phyloP scores from a whole-genome alignment of 2,888 invertebrate species.

The Parnassius apollo region DNA sequence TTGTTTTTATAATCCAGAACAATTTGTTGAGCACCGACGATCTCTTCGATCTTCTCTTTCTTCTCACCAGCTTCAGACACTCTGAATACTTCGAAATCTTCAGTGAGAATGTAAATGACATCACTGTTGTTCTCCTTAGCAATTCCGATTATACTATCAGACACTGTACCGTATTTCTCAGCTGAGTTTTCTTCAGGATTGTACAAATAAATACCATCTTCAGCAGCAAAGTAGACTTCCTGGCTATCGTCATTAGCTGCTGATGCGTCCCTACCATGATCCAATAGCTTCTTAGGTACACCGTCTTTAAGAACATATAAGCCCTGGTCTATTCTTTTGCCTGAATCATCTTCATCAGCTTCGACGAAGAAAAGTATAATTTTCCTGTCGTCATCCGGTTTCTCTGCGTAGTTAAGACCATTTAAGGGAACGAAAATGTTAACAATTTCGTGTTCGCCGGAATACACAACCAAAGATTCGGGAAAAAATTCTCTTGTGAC shows the following conservation, averaged over 20 bases:
- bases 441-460: conserved; percentile 36
- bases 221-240: conserved; percentile 30
- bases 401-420: conserved; percentile 31
- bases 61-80: conserved; percentile 53
- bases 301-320: conserved; percentile 30
- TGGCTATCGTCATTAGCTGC: conserved; percentile 27
- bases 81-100: conserved; percentile 51
- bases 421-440: conserved; percentile 36
- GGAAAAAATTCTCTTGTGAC: conserved; percentile 27
- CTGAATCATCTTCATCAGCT: conserved; percentile 34
- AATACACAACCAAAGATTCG: conserved; percentile 28
- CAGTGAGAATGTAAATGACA: conserved; percentile 52
- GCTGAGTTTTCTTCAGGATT: conserved; percentile 27
- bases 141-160: conserved; percentile 37
- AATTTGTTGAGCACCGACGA: conserved; percentile 51
- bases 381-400: neutral
- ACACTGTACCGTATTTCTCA: conserved; percentile 37
- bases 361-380: conserved; percentile 36
- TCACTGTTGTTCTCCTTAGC: conserved; percentile 35
- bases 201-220: conserved; percentile 34
- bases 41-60: conserved; percentile 46
- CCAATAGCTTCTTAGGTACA: conserved; percentile 31
- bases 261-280: conserved; percentile 31
- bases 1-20: conserved; percentile 54
- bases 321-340: conserved; percentile 28